These are phyloP conservation scores for Plebejus melissa DNA, from an alignment of 2,888 invertebrate species.

Conservation along the genomic window DNA sequence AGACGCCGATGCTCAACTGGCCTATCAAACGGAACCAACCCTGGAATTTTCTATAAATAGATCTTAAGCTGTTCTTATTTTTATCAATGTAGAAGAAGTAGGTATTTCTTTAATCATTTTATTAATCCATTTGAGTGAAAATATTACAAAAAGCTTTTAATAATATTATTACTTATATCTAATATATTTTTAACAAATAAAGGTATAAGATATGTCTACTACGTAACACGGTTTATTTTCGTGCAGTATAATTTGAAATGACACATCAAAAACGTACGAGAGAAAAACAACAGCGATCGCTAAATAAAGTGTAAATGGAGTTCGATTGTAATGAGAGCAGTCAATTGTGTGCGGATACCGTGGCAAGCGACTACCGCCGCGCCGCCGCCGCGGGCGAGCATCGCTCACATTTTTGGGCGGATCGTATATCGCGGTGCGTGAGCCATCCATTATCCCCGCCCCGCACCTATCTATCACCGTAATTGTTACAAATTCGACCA, in stretches of 20 bases:
- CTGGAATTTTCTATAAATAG: background rate
- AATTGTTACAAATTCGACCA: constrained; percentile 26
- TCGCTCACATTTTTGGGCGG: constrained; percentile 21
- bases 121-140: background rate
- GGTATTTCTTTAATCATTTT: background rate
- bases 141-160: too few species aligned
- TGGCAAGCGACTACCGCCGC: background rate
- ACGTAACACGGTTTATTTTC: too few species aligned
- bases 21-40: background rate
- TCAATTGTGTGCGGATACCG: background rate
- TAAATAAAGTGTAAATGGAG: background rate
- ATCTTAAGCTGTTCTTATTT: background rate
- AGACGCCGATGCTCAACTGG: background rate
- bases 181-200: too few species aligned
- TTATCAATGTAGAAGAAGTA: background rate
- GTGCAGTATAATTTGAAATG: too few species aligned
- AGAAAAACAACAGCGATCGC: background rate
- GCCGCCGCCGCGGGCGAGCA: background rate
- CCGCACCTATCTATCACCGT: constrained; percentile 21
- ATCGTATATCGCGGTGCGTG: constrained; percentile 26
- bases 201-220: background rate
- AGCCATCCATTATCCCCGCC: constrained; percentile 17
- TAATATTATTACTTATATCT: too few species aligned
- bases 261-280: too few species aligned
- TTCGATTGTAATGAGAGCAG: constrained; percentile 6